Evolutionary conservation across 2,797 vertebrate genomes (phyloP).

Genomic region (Emys orbicularis): DNA sequence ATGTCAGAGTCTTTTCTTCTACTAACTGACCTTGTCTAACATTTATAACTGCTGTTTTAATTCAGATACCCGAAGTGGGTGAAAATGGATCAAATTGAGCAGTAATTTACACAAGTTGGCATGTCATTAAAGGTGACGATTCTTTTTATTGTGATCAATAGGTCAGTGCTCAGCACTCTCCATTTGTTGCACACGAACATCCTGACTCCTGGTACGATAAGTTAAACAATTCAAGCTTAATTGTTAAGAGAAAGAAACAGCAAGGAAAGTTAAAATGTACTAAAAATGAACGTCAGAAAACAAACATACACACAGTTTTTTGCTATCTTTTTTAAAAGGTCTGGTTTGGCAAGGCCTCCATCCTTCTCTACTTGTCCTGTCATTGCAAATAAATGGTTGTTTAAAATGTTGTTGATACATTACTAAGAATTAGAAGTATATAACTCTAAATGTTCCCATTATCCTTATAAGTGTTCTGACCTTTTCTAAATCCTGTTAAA

Average conservation of each 20-base stretch:
- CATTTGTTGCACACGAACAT: neutral
- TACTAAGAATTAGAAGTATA: constrained; percentile 14
- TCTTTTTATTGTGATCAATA: neutral
- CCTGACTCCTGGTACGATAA: neutral
- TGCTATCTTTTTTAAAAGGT: neutral
- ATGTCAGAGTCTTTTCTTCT: constrained; percentile 49
- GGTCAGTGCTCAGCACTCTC: neutral
- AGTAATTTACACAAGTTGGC: neutral
- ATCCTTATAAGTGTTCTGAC: constrained; percentile 41
- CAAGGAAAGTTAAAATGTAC: too few species aligned
- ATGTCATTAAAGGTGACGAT: neutral
- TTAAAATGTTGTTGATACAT: neutral
- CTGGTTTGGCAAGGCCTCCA: neutral
- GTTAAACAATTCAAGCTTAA: neutral
- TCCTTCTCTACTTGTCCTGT: neutral
- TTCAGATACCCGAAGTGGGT: neutral
- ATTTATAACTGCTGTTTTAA: constrained; percentile 22
- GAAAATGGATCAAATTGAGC: neutral
- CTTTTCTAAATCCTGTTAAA: constrained; percentile 61
- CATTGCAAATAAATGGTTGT: neutral
- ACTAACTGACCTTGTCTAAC: constrained; percentile 23
- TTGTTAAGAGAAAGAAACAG: neutral
- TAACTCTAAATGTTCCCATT: neutral
- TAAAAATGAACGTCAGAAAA: too few species aligned
- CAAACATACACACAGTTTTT: too few species aligned